Conservation (phyloP, 2,888 invertebrate genomes). For the Tinea semifulvella region DNA sequence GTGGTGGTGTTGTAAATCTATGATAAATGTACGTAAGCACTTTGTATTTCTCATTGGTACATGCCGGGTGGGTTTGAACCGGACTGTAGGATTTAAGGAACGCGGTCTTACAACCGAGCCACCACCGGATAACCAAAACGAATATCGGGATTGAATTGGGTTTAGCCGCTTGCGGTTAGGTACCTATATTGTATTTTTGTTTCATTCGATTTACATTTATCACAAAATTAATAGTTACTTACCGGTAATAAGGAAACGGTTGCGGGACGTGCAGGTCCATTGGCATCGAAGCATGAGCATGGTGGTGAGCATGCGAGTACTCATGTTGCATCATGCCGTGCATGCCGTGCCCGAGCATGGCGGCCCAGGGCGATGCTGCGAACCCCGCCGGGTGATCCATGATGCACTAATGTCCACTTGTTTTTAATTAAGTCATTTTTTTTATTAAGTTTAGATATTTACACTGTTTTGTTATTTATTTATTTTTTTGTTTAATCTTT, state of each 20-base stretch:
- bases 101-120: too few relatives aligned
- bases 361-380: conserved; percentile 82
- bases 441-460: not conserved
- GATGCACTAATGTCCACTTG: conserved; percentile 17
- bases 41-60: too few relatives aligned
- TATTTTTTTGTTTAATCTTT: not conserved
- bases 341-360: conserved; percentile 73
- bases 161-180: too few relatives aligned
- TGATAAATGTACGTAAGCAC: too few relatives aligned
- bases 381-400: conserved; percentile 85
- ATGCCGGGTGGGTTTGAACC: too few relatives aligned
- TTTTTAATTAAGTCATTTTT: not conserved
- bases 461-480: not conserved
- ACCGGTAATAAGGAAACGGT: conserved; percentile 93
- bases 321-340: conserved; percentile 73
- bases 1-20: too few relatives aligned
- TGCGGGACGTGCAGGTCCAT: conserved; percentile 94
- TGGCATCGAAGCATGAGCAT: conserved; percentile 75
- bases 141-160: too few relatives aligned
- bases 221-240: conserved; percentile 33
- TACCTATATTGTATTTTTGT: too few relatives aligned
- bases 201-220: too few relatives aligned
- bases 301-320: conserved; percentile 61
- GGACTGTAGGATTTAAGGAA: too few relatives aligned
- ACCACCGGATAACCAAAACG: too few relatives aligned